phyloP scores from a whole-genome alignment of 2,113 vertebrate genomes.

The Lamprotornis superbus region DNA sequence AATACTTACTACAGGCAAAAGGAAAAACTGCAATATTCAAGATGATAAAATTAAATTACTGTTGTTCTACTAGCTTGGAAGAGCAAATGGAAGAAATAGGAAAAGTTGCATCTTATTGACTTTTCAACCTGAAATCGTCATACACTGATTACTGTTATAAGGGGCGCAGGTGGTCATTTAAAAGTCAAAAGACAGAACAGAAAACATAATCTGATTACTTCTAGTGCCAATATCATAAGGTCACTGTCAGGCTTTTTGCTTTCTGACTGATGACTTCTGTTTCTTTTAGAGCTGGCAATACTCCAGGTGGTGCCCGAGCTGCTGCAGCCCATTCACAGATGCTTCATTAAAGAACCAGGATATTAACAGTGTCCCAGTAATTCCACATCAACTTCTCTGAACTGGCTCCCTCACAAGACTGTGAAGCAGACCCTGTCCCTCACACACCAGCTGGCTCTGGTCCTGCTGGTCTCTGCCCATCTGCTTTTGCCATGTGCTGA shows the following conservation, averaged over 20 bases:
- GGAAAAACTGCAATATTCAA: background rate
- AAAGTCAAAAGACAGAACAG: constrained; percentile 1
- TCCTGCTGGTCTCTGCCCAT: constrained; percentile 26
- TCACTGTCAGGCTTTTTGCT: background rate
- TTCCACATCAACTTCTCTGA: background rate
- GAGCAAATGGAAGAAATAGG: background rate
- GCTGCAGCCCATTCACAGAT: background rate
- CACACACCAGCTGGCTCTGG: background rate
- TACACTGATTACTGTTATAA: background rate
- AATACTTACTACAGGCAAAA: background rate
- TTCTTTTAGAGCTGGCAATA: background rate
- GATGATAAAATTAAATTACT: background rate
- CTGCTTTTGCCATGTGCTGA: constrained; percentile 27
- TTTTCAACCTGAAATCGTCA: background rate
- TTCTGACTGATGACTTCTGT: background rate
- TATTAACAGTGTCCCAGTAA: background rate
- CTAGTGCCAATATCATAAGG: constrained; percentile 18
- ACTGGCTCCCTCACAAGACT: background rate
- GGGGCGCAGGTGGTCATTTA: background rate
- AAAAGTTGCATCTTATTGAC: background rate
- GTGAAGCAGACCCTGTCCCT: background rate
- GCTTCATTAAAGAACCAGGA: background rate
- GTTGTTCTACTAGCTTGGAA: background rate
- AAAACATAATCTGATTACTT: background rate
- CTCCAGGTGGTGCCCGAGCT: background rate